phyloP scores from a whole-genome alignment of 2,113 vertebrate genomes.

The Channa maculata region DNA sequence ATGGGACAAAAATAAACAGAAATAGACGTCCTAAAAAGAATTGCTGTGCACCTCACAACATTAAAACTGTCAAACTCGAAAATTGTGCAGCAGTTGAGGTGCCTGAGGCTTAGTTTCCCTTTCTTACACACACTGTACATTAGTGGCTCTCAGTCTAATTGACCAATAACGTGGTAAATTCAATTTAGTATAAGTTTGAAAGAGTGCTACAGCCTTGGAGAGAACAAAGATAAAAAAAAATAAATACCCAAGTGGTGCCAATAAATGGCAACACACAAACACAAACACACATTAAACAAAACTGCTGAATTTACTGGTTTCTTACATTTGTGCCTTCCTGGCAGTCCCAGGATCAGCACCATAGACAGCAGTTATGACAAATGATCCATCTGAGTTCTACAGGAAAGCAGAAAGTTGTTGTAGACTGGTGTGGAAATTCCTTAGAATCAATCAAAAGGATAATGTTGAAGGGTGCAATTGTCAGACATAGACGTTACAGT shows the following conservation, averaged over 20 bases:
- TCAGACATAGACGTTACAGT: not conserved
- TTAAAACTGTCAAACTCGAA: not conserved
- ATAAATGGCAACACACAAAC: not conserved
- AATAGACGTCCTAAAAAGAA: conserved; percentile 10
- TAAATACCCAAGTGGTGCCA: not conserved
- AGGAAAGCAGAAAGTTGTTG: not conserved
- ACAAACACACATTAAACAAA: not conserved
- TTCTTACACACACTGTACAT: not conserved
- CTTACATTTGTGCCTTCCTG: not conserved
- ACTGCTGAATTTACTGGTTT: not conserved
- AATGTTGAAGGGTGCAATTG: not conserved
- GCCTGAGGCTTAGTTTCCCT: not conserved
- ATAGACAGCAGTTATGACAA: conserved; percentile 27
- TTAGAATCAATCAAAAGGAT: not conserved
- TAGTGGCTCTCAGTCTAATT: not conserved
- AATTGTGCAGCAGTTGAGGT: not conserved
- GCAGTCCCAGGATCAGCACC: conserved; percentile 38
- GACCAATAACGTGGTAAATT: not conserved
- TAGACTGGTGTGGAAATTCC: not conserved
- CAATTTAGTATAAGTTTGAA: not conserved
- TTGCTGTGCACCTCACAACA: not conserved
- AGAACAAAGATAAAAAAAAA: not conserved
- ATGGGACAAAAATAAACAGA: conserved; percentile 2
- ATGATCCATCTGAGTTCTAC: not conserved
- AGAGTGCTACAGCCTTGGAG: not conserved